Percentiles rank a stretch among this genome's conserved stretches.
Conservation (phyloP, 2,797 vertebrate species). For the Lycodopsis pacificus region DNA sequence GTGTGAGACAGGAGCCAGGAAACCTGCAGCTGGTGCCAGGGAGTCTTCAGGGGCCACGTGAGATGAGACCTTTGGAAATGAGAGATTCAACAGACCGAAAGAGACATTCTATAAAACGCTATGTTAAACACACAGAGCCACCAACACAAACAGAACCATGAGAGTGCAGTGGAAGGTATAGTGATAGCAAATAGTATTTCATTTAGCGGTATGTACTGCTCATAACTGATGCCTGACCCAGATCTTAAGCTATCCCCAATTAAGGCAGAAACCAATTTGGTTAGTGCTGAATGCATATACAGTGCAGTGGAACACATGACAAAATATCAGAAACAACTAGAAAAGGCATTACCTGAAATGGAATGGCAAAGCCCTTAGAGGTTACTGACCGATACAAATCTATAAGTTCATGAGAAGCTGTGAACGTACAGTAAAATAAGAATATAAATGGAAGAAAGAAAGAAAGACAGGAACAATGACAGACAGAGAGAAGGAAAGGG, state of each 20-base stretch:
- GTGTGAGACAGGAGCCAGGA: constrained; percentile 45
- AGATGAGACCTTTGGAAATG: constrained; percentile 49
- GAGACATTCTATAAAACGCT: not conserved
- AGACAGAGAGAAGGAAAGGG: too few species aligned
- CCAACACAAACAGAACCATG: too few species aligned
- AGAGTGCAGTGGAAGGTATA: too few species aligned
- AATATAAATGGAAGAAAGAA: not conserved
- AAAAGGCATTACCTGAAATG: too few species aligned
- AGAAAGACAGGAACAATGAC: not conserved
- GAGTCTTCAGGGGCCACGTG: constrained; percentile 59
- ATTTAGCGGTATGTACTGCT: too few species aligned
- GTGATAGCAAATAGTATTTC: too few species aligned
- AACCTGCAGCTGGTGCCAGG: constrained; percentile 63
- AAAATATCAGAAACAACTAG: too few species aligned
- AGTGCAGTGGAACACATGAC: too few species aligned
- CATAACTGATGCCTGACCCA: too few species aligned
- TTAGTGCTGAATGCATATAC: too few species aligned
- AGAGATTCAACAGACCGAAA: not conserved
- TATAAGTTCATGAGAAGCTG: not conserved
- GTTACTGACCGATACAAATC: not conserved
- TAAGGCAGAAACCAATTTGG: too few species aligned
- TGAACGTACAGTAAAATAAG: not conserved
- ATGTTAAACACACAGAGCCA: not conserved
- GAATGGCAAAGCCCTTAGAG: not conserved
- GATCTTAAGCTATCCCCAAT: too few species aligned